Conservation (phyloP, 2,113 vertebrate genomes). For the Recurvirostra avosetta region DNA sequence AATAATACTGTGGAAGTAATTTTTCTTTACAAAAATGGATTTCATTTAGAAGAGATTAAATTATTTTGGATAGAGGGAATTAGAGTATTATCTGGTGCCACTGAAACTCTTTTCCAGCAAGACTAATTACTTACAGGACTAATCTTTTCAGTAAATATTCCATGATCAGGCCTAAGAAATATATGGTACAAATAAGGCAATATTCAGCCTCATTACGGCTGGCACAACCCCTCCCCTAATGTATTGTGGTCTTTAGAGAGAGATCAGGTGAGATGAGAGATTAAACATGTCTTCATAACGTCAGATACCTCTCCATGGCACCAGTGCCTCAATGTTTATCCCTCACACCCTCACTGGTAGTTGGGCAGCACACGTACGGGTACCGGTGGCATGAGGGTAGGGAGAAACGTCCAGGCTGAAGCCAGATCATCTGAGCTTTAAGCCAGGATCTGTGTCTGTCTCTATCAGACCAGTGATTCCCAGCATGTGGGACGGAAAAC, state of each 20-base stretch:
- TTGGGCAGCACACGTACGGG: accelerated
- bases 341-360: not conserved
- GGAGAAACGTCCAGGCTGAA: not conserved
- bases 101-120: constrained; percentile 3
- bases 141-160: constrained; percentile 11
- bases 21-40: constrained; percentile 36
- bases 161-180: not conserved
- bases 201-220: not conserved
- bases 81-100: not conserved
- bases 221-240: not conserved
- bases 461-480: not conserved
- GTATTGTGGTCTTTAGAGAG: not conserved
- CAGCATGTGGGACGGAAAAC: not conserved
- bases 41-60: constrained; percentile 43
- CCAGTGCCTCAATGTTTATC: not conserved
- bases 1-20: not conserved
- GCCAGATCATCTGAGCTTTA: not conserved
- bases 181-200: not conserved
- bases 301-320: not conserved
- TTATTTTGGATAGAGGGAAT: constrained; percentile 22
- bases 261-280: not conserved
- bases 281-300: not conserved
- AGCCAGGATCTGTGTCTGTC: not conserved
- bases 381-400: accelerated
- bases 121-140: constrained; percentile 3